Evolutionary conservation across 1,140 invertebrate species (phyloP).

Genomic region (Lordiphosa collinella): DNA sequence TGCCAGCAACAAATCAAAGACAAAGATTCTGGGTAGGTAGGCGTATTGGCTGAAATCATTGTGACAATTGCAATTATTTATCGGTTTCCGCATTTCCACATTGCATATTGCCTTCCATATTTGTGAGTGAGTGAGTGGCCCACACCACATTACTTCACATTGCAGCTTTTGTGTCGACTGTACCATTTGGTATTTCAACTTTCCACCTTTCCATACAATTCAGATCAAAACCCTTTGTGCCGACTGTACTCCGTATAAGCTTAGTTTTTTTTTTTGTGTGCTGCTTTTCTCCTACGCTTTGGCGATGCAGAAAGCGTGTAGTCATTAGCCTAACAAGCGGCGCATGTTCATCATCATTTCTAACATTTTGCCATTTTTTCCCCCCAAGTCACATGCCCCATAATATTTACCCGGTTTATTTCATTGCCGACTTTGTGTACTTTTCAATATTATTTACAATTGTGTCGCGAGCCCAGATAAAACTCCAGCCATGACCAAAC

Average conservation of each 20-base stretch:
- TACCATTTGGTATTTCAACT: too few species aligned
- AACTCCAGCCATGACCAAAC: constrained; percentile 24
- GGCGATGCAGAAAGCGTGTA: constrained; percentile 64
- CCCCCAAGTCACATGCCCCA: constrained; percentile 48
- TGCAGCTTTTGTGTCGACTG: too few species aligned
- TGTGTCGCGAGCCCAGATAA: constrained; percentile 32
- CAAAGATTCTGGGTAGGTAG: neutral
- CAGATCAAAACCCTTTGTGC: neutral
- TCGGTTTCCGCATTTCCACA: constrained; percentile 2
- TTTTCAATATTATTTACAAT: constrained; percentile 63
- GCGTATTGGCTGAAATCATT: neutral
- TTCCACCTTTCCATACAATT: too few species aligned
- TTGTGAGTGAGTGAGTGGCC: neutral
- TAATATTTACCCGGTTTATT: constrained; percentile 61
- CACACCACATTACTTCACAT: neutral
- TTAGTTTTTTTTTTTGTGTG: constrained; percentile 20
- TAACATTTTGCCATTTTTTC: constrained; percentile 22
- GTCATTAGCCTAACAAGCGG: constrained; percentile 60
- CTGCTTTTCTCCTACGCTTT: constrained; percentile 25
- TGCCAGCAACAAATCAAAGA: neutral
- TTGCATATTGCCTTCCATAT: neutral
- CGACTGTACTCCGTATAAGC: constrained; percentile 1
- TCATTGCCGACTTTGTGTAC: constrained; percentile 21
- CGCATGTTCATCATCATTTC: constrained; percentile 40
- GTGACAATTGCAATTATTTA: constrained; percentile 1